phyloP scores from a whole-genome alignment of 2,797 vertebrate species.

The Halcyon chelicuti region DNA sequence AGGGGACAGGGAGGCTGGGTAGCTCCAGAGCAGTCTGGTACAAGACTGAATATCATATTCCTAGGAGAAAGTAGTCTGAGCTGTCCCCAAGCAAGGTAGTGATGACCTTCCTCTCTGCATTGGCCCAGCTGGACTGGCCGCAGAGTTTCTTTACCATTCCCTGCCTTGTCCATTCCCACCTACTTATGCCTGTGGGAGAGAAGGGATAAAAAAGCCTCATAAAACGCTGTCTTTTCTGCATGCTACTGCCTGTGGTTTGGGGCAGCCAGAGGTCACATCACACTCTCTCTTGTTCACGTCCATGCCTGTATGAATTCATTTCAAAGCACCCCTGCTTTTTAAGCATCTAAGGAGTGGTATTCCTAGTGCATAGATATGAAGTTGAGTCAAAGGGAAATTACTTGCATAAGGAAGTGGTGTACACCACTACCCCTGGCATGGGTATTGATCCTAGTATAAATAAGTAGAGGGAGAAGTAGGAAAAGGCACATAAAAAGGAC shows the following conservation, averaged over 20 bases:
- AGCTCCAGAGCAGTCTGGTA: neutral
- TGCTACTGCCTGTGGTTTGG: neutral
- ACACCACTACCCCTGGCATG: neutral
- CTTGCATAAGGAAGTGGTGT: neutral
- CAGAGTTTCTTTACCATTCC: neutral
- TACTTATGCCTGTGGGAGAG: slow-evolving; percentile 8
- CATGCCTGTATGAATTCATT: neutral
- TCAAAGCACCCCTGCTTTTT: slow-evolving; percentile 43
- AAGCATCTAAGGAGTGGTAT: slow-evolving; percentile 32
- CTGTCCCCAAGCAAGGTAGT: neutral
- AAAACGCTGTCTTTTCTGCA: slow-evolving; percentile 33
- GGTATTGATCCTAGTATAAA: neutral
- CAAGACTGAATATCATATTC: neutral
- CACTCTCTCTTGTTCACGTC: neutral
- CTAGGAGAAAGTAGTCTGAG: neutral
- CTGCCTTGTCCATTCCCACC: slow-evolving; percentile 12
- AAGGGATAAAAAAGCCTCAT: neutral
- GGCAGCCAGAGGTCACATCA: slow-evolving; percentile 24
- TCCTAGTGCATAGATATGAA: neutral
- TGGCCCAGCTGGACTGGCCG: neutral
- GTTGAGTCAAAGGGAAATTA: slow-evolving; percentile 5
- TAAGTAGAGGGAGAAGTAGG: neutral
- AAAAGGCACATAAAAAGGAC: neutral
- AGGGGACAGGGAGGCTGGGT: neutral
- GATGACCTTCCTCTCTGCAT: neutral